Base-by-base conservation (phyloP, 2,113 vertebrate genomes). In the Cinclus cinclus region DNA sequence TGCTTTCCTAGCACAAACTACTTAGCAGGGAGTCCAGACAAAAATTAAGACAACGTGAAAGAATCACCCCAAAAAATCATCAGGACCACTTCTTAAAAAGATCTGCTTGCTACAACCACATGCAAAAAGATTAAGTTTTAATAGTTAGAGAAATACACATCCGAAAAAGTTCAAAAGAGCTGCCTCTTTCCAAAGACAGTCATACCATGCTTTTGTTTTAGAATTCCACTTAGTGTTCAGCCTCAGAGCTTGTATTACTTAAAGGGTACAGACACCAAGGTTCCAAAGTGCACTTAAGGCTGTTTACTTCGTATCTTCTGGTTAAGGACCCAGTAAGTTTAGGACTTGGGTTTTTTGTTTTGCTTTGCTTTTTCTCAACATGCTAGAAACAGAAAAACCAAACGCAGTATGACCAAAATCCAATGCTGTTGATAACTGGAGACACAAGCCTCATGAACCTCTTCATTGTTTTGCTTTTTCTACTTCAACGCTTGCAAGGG, bases 401-500 rank as follows among this genome's bases (percentile, higher is more conserved):
- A 90, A 91, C 13, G n/a, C 67, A 95, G 13, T 41, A 47, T 58
- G 76, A 81, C 67, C 73, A 31, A 75, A 55, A 73, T 95, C 92
- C 91, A 87, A 5, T 55, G 81, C 59, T 90, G 83, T 77, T 70
- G 87, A 11, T 35, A 77, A 83, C 56, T 42, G 92, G 30, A 87
- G 46, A 75, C 65, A 67, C 42, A 62, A 94, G 55, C 46, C 74
- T 70, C 63, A 95, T 3, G 7, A 90, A 94, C 49, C 79, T 76
- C 74, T 91, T 98, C 97, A 98, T 39, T 98, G 98, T 74, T 99
- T 98, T 42, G 98, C 98, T 96, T 99, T 99, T 95, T 97, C 98
- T 92, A 99, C 99, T 86, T 99, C 99, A 94, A 98, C 98, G 97
- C 98, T 99, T 50, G 99, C 99, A 93, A 99, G 98, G 94, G 99